A percentile compares a stretch with the other conserved stretches of the same genome.
These are phyloP conservation scores for Chlorocebus sabaeus DNA, from an alignment of 2,113 vertebrate species.

Conservation along the genomic window DNA sequence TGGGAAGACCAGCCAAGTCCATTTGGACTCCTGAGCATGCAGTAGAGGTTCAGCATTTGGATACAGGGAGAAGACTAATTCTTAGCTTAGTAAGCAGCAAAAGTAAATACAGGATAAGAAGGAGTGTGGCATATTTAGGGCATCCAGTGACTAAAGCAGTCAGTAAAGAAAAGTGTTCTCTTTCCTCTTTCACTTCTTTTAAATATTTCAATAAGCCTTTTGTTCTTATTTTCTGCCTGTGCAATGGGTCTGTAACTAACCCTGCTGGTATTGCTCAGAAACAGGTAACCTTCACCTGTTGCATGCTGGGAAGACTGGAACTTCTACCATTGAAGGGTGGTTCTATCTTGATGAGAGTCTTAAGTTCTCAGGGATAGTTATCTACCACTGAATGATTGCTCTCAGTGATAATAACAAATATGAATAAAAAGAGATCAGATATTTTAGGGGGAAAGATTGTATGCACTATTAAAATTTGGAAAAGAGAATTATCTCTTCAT, in stretches of 20 bases:
- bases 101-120: not conserved
- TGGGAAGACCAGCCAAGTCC: not conserved
- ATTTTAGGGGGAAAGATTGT: not conserved
- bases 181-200: not conserved
- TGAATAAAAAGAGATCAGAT: not conserved
- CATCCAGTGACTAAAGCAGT: accelerated
- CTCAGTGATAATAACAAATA: not conserved
- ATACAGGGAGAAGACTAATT: not conserved
- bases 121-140: not conserved
- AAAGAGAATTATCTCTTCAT: not conserved
- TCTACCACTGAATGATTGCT: not conserved
- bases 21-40: not conserved
- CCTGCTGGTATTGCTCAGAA: not conserved
- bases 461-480: not conserved
- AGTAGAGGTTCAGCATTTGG: not conserved
- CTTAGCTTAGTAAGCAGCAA: not conserved
- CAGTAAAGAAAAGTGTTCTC: not conserved
- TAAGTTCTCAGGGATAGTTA: not conserved
- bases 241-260: not conserved
- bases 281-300: not conserved
- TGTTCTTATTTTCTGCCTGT: not conserved
- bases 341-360: not conserved
- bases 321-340: accelerated
- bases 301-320: not conserved
- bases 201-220: not conserved